Percentiles rank a stretch among this genome's conserved stretches.
phyloP scores from a whole-genome alignment of 2,113 vertebrate genomes.

The Aplodontia rufa region DNA sequence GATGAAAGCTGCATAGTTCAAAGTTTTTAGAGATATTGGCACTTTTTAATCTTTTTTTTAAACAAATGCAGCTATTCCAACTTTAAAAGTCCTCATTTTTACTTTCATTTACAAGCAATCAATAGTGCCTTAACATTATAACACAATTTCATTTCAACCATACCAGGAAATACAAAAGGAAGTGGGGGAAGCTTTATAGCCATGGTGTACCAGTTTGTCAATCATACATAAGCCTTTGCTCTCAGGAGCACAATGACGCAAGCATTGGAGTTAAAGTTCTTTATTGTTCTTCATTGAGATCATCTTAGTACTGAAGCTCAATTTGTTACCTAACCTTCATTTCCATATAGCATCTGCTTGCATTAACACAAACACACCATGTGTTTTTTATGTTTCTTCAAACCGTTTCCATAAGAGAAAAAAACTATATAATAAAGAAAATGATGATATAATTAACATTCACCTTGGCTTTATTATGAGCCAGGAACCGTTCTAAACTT shows the following conservation, averaged over 20 bases:
- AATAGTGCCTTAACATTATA: not conserved
- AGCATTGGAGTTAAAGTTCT: not conserved
- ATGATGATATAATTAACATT: not conserved
- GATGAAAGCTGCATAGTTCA: slow-evolving; percentile 26
- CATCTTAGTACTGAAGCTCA: not conserved
- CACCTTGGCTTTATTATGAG: not conserved
- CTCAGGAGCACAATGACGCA: not conserved
- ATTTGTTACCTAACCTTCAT: not conserved
- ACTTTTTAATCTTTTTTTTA: slow-evolving; percentile 15
- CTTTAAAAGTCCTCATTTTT: not conserved
- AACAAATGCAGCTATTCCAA: not conserved
- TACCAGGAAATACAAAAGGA: not conserved
- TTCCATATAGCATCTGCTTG: not conserved
- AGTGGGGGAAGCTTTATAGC: no score
- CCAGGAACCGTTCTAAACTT: not conserved
- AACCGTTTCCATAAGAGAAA: not conserved
- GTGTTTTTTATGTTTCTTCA: not conserved
- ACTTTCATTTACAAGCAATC: not conserved
- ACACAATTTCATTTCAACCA: not conserved
- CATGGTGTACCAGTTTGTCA: not conserved
- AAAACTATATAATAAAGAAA: not conserved
- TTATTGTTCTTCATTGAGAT: not conserved
- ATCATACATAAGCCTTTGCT: not conserved
- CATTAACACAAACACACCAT: not conserved
- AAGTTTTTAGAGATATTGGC: not conserved